phyloP scores from a whole-genome alignment of 1,140 invertebrate species.

The Bombus huntii region DNA sequence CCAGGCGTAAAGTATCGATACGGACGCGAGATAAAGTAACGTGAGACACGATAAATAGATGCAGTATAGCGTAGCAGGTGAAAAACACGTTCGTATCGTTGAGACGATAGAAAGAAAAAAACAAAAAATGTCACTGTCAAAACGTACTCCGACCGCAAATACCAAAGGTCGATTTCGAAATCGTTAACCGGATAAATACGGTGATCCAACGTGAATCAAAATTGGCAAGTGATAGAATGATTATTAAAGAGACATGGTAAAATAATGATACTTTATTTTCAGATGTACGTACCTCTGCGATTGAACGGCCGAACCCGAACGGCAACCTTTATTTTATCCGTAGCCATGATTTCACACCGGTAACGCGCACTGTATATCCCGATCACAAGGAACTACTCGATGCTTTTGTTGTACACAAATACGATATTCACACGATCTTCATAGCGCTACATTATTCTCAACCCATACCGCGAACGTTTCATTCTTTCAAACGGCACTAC shows the following conservation, averaged over 20 bases:
- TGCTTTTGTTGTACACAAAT: constrained; percentile 57
- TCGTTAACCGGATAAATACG: neutral
- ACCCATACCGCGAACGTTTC: constrained; percentile 72
- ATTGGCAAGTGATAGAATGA: neutral
- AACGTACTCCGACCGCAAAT: neutral
- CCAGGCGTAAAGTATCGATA: constrained; percentile 5
- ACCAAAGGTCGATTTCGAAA: constrained; percentile 23
- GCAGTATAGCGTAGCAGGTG: neutral
- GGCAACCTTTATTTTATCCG: constrained; percentile 98
- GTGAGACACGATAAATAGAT: neutral
- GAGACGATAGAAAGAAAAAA: neutral
- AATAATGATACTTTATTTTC: neutral
- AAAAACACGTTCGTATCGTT: neutral
- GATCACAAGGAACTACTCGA: constrained; percentile 59
- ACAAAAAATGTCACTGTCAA: constrained; percentile 46
- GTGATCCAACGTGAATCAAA: neutral
- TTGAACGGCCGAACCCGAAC: constrained; percentile 98
- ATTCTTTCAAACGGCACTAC: constrained; percentile 74
- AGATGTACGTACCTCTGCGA: constrained; percentile 91
- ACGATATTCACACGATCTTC: constrained; percentile 60
- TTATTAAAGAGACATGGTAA: neutral
- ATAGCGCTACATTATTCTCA: constrained; percentile 74
- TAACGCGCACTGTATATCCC: constrained; percentile 69
- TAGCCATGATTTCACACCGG: constrained; percentile 85
- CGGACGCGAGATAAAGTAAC: constrained; percentile 13